Base-by-base conservation (phyloP, 64 coral and sea anemone species). In the Stylophora pistillata region DNA sequence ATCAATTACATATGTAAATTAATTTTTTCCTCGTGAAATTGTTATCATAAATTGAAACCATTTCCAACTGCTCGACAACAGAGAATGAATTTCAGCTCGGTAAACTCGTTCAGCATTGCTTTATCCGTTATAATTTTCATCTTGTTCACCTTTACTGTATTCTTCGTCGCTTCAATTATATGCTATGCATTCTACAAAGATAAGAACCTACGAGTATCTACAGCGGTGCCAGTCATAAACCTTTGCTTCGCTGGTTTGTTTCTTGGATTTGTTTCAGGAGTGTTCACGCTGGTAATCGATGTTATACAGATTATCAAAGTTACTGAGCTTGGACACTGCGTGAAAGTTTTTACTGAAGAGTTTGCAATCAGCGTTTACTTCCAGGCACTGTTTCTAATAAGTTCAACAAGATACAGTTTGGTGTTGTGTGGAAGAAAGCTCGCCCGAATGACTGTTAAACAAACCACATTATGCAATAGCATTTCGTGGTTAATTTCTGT, bases 151-250 rank as follows among this genome's bases (percentile, higher is more conserved):
- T n/a, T 69, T 33, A 5, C 32, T 15, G 26, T n/a, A 26, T 69
- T 37, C 30, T 70, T 84, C 20, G 32, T 25, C 13, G 62, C 80
- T 53, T 33, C 62, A 9, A 70, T 59, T 27, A 77, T 92, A n/a
- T 86, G 86, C 55, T 85, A 68, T 20, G 90, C 85, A 31, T 61
- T 92, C 58, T 52, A 63, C 16, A 85, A 65, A 28, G 90, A 92
- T 1, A 77, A 63, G 55, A 78, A 92, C 26, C 34, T 92, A 1
- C 90, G 81, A n/a, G 73, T 86, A 60, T 13, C 90, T 68, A 78
- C 90, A 5, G 72, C 72, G 9, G 57, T 92, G 52, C 85, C 74
- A 11, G 72, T 92, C 14, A 13, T 80, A 13, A 92, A 92, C 28
- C 15, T 92, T 0, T 74, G 81, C 31, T 15, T 18, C 30, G 18